Conservation (phyloP, 2,113 vertebrate species). For the Cyanocitta stelleri region DNA sequence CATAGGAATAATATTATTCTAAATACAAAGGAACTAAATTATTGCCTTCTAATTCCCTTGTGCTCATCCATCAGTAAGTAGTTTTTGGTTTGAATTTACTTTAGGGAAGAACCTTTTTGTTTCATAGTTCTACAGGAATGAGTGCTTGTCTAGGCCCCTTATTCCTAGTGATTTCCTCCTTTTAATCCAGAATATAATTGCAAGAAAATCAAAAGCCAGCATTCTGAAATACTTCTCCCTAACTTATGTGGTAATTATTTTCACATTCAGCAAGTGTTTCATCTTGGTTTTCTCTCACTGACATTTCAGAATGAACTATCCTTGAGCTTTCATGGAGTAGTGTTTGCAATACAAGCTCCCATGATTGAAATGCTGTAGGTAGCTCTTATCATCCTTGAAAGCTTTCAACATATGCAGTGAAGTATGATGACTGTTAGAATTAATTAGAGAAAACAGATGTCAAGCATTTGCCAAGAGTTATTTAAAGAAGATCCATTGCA, state of each 20-base stretch:
- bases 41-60: not conserved
- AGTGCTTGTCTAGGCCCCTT: not conserved
- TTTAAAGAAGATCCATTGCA: slow-evolving; percentile 53
- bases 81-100: not conserved
- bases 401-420: slow-evolving; percentile 53
- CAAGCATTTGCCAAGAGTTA: slow-evolving; percentile 50
- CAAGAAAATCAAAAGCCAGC: not conserved
- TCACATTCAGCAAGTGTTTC: slow-evolving; percentile 5
- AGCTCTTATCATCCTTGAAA: slow-evolving; percentile 58
- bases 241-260: not conserved
- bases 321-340: not conserved
- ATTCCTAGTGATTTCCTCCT: not conserved
- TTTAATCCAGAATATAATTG: not conserved
- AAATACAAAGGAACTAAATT: not conserved
- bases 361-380: slow-evolving; percentile 53
- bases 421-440: slow-evolving; percentile 64
- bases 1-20: not conserved
- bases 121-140: not conserved
- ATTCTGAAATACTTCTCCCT: not conserved
- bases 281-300: not conserved
- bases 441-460: slow-evolving; percentile 64
- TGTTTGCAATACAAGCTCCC: slow-evolving; percentile 12
- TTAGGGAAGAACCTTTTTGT: not conserved
- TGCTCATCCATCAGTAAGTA: not conserved
- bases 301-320: slow-evolving; percentile 24